Base-by-base conservation (phyloP, 2,888 invertebrate species). In the Hydriomena furcata region DNA sequence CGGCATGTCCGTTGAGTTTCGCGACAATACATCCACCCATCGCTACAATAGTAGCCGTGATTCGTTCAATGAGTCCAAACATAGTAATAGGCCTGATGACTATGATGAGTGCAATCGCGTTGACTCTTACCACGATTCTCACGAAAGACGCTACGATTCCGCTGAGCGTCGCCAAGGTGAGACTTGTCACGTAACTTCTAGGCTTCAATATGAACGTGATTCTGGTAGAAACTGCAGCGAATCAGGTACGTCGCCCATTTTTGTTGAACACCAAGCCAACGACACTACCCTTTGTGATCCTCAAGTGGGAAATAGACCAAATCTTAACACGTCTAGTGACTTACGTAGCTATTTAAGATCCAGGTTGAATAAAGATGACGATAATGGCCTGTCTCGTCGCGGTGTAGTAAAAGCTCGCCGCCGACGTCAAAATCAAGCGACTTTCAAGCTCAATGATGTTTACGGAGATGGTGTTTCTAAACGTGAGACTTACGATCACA, bases 331-430 rank as follows among this genome's bases (percentile, higher is more conserved):
- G 8, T 11, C 45, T 0, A 25, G n/a, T 20, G 46, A 46, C 21
- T 27, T 46, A 12, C 46, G 46, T 8, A 25, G 11, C 11, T 38
- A 27, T 20, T 46, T 46, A 27, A 25, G 5, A 12, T 32, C 38
- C 1, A 46, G 38, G 12, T 11, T 17, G 17, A 5, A 3, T 25
- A 31, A 37, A 8, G 30, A 7, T 21, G 23, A 41, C 3, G 7
- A 28, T 38, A 17, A 30, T 12, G 12, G 17, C 17, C 17, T 4
- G 17, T 17, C 17, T 4, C 17, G 4, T 17, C 17, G 17, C 7
- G 17, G 17, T 17, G 11, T 1, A 30, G 30, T 11, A 13, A 30
- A 11, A 12, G 7, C 6, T 0, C 6, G 17, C 17, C 4, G 4
- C 17, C 17, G 13, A 7, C 7, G 30, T 1, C 0, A 7, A 2